Base-by-base conservation (phyloP, 2,113 vertebrate genomes). In the Anhinga anhinga region DNA sequence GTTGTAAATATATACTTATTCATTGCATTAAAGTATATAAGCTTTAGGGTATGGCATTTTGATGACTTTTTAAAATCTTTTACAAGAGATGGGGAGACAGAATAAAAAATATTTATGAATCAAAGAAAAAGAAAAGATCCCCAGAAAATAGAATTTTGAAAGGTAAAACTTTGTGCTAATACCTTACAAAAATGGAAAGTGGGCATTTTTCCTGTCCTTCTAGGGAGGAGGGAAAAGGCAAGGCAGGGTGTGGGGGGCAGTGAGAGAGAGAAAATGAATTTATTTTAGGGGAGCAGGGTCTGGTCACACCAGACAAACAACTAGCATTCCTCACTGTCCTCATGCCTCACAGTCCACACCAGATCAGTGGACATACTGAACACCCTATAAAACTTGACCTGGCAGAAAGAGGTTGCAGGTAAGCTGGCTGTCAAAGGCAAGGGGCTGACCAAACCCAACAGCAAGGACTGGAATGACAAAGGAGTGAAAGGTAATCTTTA, bases 241-340 rank as follows among this genome's bases (percentile, higher is more conserved):
- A 69, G 7, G 7, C 15, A 15, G 42, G 42, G 44, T 45, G 44
- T 15, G 17, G 44, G 44, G 44, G 42, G 42, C 5, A 4, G n/a
- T 70, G 7, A 74, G 8, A 88, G 19, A 47, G 9, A 70, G 10
- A 49, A 3, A 66, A 32, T 10, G 0, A 11, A 22, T 22, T 58
- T 71, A 15, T 17, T 86, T 50, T 3, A 25, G 0, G 1, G 1
- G 3, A 13, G 5, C 4, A 42, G 9, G 44, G 4, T 82, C 17
- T 61, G 9, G 3, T 56, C 36, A 61, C 20, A 30, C 10, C 3
- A 0, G 73, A 53, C 6, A 65, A 79, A 81, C 5, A 72, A 5
- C 3, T 49, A 27, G 1, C 21, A 50, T 66, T 70, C 16, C 8
- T 50, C 59, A 72, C 2, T 71, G 85, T 42, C 61, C 18, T n/a